Evolutionary conservation across 37 sponge, comb jelly and placozoan species (phyloP), one percentile per base, ranked within the genome.

Genomic region (Lycopodina hypogea): DNA sequence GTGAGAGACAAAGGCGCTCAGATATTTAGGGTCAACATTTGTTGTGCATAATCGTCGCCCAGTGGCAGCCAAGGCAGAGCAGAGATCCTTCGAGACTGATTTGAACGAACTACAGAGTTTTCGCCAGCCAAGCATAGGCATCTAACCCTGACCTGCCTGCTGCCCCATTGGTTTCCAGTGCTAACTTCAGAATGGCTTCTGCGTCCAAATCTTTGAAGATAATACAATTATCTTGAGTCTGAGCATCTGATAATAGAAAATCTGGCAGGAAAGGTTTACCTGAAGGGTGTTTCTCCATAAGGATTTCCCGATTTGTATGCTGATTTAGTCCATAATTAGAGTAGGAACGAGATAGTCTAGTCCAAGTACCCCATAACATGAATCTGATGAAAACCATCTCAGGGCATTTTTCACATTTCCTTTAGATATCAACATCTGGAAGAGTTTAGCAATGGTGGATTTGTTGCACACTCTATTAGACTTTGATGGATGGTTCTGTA

Each of bases 71-170:
- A 87, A 71, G 22, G 77, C 81, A 29, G 32, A 17, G 55, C 82
- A 87, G 21, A 80, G 72, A 34, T 68, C 37, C 3, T 48, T 17
- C 3, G 82, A 76, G 21, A 78, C 81, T 28, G 80, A n/a, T 70
- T 56, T 41, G 60, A 87, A 87, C 12, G 80, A 86, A 22, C 71
- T 36, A 38, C 78, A 84, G 51, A 84, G 37, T 37, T 76, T 15
- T 66, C 83, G 18, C 42, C 71, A 1, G 48, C 67, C 72, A 70
- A 29, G 76, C 69, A 69, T 84, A 69, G 0, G 77, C 84, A 69
- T 84, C 84, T 4, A 84, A 29, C 7, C 84, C 84, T 12, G 84
- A 84, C n/a, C 24, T 71, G n/a, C 84, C 84, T 56, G 84, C 84
- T 28, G 84, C 77, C 9, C 77, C 84, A 21, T 51, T 36, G 11